These are phyloP conservation scores for Platygyra sinensis DNA, from an alignment of 64 coral and sea anemone species.

Conservation along the genomic window DNA sequence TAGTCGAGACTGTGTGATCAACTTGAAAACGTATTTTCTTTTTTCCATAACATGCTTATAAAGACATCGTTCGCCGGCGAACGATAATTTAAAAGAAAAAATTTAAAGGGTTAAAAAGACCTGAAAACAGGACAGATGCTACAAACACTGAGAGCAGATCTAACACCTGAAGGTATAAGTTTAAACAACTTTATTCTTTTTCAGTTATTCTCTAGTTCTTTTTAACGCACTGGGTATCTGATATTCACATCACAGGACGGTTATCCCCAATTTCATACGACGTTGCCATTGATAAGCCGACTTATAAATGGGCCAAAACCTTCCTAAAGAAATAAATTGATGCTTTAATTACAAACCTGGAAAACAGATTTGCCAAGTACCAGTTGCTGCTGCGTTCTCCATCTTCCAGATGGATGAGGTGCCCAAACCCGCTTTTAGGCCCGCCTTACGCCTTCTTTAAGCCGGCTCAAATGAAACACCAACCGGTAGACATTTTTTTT, in stretches of 20 bases:
- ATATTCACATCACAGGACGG: not conserved
- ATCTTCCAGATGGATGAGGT: constrained; percentile 11
- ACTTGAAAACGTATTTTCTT: too few relatives aligned
- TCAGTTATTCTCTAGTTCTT: not conserved
- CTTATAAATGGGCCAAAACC: not conserved
- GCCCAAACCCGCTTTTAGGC: too few relatives aligned
- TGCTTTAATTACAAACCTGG: constrained; percentile 13
- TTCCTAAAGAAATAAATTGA: not conserved
- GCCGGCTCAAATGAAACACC: too few relatives aligned
- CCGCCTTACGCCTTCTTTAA: too few relatives aligned
- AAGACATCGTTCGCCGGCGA: too few relatives aligned
- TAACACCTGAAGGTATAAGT: constrained; percentile 1
- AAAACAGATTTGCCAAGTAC: not conserved
- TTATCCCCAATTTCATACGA: constrained; percentile 14
- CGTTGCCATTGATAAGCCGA: not conserved
- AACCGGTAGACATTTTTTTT: too few relatives aligned
- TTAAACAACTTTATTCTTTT: not conserved
- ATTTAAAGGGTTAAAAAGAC: too few relatives aligned
- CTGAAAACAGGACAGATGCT: constrained; percentile 34
- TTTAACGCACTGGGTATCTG: not conserved
- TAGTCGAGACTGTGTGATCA: too few relatives aligned
- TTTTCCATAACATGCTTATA: too few relatives aligned
- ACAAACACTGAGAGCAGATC: constrained; percentile 9
- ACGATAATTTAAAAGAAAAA: too few relatives aligned
- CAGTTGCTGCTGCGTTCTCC: constrained; percentile 11